phyloP scores from a whole-genome alignment of 2,113 vertebrate species.

The Rhea pennata region DNA sequence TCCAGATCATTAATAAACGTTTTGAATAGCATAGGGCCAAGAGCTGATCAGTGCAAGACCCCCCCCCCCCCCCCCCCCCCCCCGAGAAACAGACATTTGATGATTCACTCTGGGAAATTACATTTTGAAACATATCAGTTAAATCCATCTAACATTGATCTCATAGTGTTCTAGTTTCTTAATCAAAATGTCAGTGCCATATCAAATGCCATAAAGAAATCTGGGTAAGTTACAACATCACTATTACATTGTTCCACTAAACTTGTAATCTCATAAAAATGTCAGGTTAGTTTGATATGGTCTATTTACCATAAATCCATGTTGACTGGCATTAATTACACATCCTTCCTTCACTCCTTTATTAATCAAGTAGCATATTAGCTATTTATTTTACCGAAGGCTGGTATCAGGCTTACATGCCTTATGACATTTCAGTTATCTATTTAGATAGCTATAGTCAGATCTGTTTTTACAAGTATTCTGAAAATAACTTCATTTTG shows the following conservation, averaged over 20 bases:
- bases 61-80: neutral
- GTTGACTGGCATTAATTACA: neutral
- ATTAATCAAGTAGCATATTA: neutral
- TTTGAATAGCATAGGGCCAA: neutral
- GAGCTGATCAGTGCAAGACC: neutral
- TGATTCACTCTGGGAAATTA: neutral
- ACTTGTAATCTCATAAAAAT: neutral
- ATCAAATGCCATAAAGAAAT: neutral
- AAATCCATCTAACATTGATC: neutral
- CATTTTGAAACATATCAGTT: neutral
- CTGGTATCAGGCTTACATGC: neutral
- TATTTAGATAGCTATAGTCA: neutral
- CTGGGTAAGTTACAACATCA: fast-evolving
- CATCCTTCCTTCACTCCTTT: neutral
- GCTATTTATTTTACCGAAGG: neutral
- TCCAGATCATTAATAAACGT: neutral
- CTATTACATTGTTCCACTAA: neutral
- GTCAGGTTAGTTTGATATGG: neutral
- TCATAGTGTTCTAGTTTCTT: neutral
- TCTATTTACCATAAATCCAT: neutral
- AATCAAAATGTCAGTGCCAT: neutral
- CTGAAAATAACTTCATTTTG: neutral
- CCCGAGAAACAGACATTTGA: neutral
- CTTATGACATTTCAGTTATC: neutral
- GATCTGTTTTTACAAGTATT: neutral